Percentiles rank a stretch among this genome's conserved stretches.
These are phyloP conservation scores for Drosophila parabipectinata DNA, from an alignment of 1,140 invertebrate genomes.

Conservation along the genomic window DNA sequence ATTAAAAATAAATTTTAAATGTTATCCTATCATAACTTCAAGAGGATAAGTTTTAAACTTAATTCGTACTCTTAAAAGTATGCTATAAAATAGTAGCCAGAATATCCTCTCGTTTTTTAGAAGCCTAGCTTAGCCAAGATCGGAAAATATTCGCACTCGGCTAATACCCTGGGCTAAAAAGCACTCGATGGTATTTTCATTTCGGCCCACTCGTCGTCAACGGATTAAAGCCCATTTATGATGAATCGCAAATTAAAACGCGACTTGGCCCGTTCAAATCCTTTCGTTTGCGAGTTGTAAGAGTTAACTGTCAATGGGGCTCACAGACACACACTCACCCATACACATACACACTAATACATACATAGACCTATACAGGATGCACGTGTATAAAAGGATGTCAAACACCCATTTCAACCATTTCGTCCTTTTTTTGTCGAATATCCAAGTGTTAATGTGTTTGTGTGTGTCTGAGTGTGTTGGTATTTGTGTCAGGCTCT, in stretches of 20 bases:
- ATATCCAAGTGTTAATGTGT: neutral
- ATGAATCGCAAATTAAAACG: conserved; percentile 14
- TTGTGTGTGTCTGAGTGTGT: neutral
- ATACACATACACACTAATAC: neutral
- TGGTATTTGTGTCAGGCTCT: conserved; percentile 4
- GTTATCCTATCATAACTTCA: no score
- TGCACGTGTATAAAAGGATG: conserved; percentile 19
- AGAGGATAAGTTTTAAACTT: neutral
- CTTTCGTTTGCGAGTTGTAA: conserved; percentile 7
- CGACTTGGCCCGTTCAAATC: conserved; percentile 6
- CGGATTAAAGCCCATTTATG: conserved; percentile 14
- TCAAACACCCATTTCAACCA: conserved; percentile 1
- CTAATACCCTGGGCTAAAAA: neutral
- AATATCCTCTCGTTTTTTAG: no score
- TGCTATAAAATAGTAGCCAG: neutral
- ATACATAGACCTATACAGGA: neutral
- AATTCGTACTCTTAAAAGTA: neutral
- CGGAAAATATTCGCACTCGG: neutral
- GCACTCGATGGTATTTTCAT: conserved; percentile 3
- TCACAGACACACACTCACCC: neutral
- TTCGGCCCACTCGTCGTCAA: conserved; percentile 1
- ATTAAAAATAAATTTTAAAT: neutral
- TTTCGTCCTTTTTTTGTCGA: neutral
- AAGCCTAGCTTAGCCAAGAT: neutral
- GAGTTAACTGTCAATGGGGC: conserved; percentile 24